phyloP scores from a whole-genome alignment of 2,113 vertebrate genomes.

The Eulemur macaco region DNA sequence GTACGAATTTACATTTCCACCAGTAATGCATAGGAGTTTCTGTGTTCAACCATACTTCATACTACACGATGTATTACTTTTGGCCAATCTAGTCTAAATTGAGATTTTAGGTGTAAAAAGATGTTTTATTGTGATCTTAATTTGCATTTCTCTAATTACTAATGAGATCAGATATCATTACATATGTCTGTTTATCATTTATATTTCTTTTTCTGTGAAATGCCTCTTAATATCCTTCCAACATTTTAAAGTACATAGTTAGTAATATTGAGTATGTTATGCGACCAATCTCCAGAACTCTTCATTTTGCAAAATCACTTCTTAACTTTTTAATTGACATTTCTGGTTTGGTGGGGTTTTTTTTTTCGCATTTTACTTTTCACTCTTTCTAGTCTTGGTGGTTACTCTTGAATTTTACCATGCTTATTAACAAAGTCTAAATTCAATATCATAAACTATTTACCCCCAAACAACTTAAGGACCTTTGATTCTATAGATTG shows the following conservation, averaged over 20 bases:
- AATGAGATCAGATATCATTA: not conserved
- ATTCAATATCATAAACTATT: not conserved
- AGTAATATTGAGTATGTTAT: too few species aligned
- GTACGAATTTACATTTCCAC: not conserved
- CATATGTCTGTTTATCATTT: not conserved
- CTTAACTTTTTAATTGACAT: not conserved
- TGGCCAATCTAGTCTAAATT: not conserved
- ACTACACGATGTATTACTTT: not conserved
- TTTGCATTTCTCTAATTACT: conserved; percentile 23
- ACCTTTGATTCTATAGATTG: not conserved
- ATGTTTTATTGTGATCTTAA: not conserved
- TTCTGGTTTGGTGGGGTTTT: not conserved
- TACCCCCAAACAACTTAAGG: not conserved
- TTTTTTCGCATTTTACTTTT: not conserved
- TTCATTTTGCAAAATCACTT: not conserved
- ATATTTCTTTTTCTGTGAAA: not conserved
- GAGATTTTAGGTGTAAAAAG: not conserved
- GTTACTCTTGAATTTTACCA: conserved; percentile 19
- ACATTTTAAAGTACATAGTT: not conserved
- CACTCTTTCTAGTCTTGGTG: not conserved
- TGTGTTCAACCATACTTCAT: not conserved
- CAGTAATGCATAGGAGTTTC: not conserved
- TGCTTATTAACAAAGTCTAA: not conserved
- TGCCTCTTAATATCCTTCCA: not conserved
- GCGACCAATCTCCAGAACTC: too few species aligned